Percentiles rank a stretch among this genome's conserved stretches.
These are phyloP conservation scores for Corythornis vintsioides DNA, from an alignment of 2,113 vertebrate genomes.

Conservation along the genomic window DNA sequence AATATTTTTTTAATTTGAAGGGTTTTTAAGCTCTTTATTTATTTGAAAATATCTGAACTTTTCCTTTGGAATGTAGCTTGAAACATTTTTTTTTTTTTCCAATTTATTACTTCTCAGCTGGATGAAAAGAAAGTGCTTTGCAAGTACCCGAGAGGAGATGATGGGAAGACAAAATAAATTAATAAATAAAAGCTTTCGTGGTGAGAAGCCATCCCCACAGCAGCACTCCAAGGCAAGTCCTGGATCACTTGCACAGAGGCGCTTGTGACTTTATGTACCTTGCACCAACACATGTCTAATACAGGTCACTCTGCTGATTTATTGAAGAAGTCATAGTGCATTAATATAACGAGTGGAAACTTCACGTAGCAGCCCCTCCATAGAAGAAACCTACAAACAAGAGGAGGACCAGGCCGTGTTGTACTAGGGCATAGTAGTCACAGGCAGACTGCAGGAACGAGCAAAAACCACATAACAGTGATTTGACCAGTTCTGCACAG, in stretches of 20 bases:
- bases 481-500: not conserved
- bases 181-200: not conserved
- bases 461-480: not conserved
- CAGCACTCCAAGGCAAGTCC: not conserved
- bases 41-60: not conserved
- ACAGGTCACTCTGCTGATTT: not conserved
- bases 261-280: not conserved
- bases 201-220: not conserved
- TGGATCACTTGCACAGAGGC: not conserved
- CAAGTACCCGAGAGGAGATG: not conserved
- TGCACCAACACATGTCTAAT: not conserved
- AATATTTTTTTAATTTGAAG: constrained; percentile 14
- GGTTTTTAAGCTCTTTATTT: not conserved
- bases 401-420: not conserved
- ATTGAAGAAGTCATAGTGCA: not conserved
- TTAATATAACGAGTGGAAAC: not conserved
- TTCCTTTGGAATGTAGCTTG: not conserved
- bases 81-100: not conserved
- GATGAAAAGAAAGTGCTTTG: not conserved
- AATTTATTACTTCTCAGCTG: not conserved
- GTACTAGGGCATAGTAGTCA: not conserved
- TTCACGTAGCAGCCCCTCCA: not conserved
- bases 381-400: not conserved
- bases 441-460: not conserved
- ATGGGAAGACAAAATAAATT: not conserved